Percentiles rank a stretch among this genome's conserved stretches.
Evolutionary conservation across 2,797 vertebrate species (phyloP).

Genomic region (Hippoglossus hippoglossus): DNA sequence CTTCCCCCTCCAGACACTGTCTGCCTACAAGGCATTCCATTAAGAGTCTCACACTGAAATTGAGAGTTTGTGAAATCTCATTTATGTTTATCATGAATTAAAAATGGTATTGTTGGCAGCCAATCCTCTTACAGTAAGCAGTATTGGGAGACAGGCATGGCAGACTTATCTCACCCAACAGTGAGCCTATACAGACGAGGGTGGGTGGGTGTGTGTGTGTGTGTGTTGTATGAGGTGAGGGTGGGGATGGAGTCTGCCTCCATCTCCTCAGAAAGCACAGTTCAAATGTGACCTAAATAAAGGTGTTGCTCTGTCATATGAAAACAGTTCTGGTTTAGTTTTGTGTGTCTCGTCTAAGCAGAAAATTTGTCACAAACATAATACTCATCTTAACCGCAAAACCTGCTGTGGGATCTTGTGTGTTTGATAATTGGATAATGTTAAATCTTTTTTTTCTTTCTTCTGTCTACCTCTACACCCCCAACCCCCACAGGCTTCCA

Average conservation of each 20-base stretch:
- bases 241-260: slow-evolving; percentile 52
- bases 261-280: slow-evolving; percentile 63
- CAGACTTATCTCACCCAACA: slow-evolving; percentile 77
- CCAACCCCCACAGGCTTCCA: slow-evolving; percentile 87
- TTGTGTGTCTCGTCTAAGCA: slow-evolving; percentile 22
- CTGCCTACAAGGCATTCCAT: slow-evolving; percentile 74
- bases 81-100: slow-evolving; percentile 86
- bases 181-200: slow-evolving; percentile 45
- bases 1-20: slow-evolving; percentile 45
- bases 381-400: slow-evolving; percentile 23
- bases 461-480: slow-evolving; percentile 58
- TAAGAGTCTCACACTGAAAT: slow-evolving; percentile 75
- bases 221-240: slow-evolving; percentile 35
- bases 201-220: slow-evolving; percentile 15
- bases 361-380: slow-evolving; percentile 42
- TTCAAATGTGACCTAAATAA: slow-evolving; percentile 84
- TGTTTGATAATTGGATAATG: slow-evolving; percentile 75
- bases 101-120: slow-evolving; percentile 83
- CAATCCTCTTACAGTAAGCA: slow-evolving; percentile 88
- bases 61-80: slow-evolving; percentile 80
- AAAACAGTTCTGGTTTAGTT: slow-evolving; percentile 38
- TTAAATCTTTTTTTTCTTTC: slow-evolving; percentile 46
- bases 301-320: slow-evolving; percentile 72
- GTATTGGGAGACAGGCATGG: slow-evolving; percentile 79
- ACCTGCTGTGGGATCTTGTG: slow-evolving; percentile 53